Percentiles rank a stretch among this genome's conserved stretches.
Evolutionary conservation across 2,113 vertebrate genomes (phyloP).

Genomic region (Caloenas nicobarica): DNA sequence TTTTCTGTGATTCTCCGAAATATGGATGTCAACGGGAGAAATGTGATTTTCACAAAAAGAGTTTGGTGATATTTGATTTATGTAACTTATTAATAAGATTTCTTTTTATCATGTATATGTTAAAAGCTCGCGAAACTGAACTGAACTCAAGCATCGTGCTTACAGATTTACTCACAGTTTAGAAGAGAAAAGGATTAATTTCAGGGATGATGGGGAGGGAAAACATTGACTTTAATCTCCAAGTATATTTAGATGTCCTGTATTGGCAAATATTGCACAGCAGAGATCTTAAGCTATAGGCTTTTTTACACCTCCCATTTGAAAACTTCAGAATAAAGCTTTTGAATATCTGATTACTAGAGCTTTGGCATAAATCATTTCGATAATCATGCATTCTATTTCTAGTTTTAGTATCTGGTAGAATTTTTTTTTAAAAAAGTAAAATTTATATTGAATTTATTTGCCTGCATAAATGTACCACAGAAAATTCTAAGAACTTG

Average conservation of each 20-base stretch:
- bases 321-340: background rate
- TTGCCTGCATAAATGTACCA: background rate
- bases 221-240: background rate
- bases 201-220: background rate
- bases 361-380: background rate
- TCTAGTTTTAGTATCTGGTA: background rate
- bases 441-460: background rate
- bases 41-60: background rate
- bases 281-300: background rate
- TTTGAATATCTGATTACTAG: background rate
- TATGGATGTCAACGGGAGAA: background rate
- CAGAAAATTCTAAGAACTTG: background rate
- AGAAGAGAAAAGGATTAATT: background rate
- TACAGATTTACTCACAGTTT: background rate
- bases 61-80: background rate
- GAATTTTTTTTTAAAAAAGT: fast-evolving
- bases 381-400: background rate
- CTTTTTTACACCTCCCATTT: background rate
- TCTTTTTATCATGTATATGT: background rate
- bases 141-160: background rate
- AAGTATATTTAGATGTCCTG: background rate
- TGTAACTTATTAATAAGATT: background rate
- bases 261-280: background rate
- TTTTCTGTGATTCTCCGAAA: background rate
- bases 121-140: background rate